phyloP scores from a whole-genome alignment of 2,797 vertebrate genomes.

The Syndactyla subalaris region DNA sequence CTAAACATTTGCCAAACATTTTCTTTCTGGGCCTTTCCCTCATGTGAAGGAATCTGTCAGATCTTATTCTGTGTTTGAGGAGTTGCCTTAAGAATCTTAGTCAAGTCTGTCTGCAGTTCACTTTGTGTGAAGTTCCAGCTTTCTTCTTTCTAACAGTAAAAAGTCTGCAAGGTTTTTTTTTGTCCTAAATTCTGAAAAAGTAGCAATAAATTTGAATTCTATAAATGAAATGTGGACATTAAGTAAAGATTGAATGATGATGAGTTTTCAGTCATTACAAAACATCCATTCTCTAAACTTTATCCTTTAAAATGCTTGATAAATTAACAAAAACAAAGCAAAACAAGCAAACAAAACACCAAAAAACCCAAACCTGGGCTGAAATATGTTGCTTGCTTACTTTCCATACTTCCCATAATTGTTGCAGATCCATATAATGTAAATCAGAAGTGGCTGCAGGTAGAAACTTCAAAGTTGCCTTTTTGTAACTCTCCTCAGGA shows the following conservation, averaged over 20 bases:
- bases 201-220: not conserved
- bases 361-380: not conserved
- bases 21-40: conserved; percentile 45
- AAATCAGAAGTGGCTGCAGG: not conserved
- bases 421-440: not conserved
- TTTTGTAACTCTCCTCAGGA: not conserved
- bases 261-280: not conserved
- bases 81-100: conserved; percentile 55
- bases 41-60: conserved; percentile 59
- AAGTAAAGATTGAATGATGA: not conserved
- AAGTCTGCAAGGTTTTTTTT: conserved; percentile 36
- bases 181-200: conserved; percentile 29
- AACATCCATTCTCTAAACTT: not conserved
- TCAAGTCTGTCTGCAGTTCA: conserved; percentile 37
- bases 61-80: conserved; percentile 56
- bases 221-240: not conserved
- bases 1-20: conserved; percentile 45
- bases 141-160: conserved; percentile 47
- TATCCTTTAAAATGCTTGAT: not conserved
- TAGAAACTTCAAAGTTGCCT: not conserved
- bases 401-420: not conserved
- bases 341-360: too few species aligned
- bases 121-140: conserved; percentile 8
- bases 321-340: not conserved
- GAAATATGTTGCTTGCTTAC: not conserved